A percentile compares a stretch with the other conserved stretches of the same genome.
Conservation (phyloP, 2,888 invertebrate species). For the Dynastes maya region DNA sequence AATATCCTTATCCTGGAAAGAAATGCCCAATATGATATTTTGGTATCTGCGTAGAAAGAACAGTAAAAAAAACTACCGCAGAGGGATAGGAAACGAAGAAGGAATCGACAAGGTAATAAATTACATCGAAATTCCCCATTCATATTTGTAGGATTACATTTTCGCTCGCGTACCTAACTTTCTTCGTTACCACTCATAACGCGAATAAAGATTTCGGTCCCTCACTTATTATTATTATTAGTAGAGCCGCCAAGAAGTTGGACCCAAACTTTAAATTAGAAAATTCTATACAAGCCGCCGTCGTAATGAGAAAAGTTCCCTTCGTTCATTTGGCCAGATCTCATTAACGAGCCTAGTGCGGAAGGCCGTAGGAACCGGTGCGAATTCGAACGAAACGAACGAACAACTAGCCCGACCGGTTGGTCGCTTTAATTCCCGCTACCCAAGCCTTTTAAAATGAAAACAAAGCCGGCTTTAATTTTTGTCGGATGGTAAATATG, state of each 20-base stretch:
- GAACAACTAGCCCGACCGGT: neutral
- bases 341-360: slow-evolving; percentile 20
- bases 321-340: slow-evolving; percentile 19
- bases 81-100: neutral
- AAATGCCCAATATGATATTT: too few species aligned
- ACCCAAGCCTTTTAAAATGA: slow-evolving; percentile 11
- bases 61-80: too few species aligned
- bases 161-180: neutral
- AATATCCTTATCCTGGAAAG: too few species aligned
- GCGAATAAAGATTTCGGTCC: slow-evolving; percentile 12
- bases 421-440: neutral
- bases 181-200: slow-evolving; percentile 7
- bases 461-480: slow-evolving; percentile 33
- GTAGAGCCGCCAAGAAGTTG: neutral
- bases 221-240: slow-evolving; percentile 16
- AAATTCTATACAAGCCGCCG: slow-evolving; percentile 38
- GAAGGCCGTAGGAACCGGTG: slow-evolving; percentile 14
- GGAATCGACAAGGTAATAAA: slow-evolving; percentile 19
- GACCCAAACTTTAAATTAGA: slow-evolving; percentile 39
- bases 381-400: neutral
- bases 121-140: neutral
- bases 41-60: too few species aligned
- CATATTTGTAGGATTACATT: slow-evolving; percentile 4
- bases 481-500: neutral
- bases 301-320: slow-evolving; percentile 43